Base-by-base conservation (phyloP, 1,140 invertebrate genomes). In the Drosophila elegans region DNA sequence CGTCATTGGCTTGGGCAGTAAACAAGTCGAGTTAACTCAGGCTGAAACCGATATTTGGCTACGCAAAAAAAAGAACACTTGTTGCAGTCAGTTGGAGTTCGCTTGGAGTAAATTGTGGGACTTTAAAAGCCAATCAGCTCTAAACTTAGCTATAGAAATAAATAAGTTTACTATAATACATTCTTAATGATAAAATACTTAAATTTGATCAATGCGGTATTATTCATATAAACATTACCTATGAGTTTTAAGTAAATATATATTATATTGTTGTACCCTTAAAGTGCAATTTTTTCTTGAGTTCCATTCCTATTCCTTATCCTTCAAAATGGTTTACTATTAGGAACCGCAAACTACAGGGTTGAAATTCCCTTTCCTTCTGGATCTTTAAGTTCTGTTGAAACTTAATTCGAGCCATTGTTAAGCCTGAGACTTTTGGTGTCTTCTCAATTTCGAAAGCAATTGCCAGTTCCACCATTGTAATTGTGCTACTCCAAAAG, bases 11-110 rank as follows among this genome's bases (percentile, higher is more conserved):
- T 29, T 56, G 69, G 45, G 39, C 72, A 67, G 73, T 67, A 76
- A 76, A 67, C 53, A 76, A 76, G 53, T 75, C 46, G 12, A 57
- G 73, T 39, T 75, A 75, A 75, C 46, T 76, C 72, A 59, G 73
- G 53, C 73, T 67, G 72, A 76, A 76, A 76, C 34, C 16, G 69
- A 61, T 52, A 73, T 73, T 73, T 73, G 67, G 32, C 67, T 45
- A 59, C 10, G n/a, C 16, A 44, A 44, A 60, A 54, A 12, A 11
- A 36, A 27, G 25, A 9, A 34, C 41, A 53, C 57, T 55, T 55
- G 71, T 49, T 49, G 38, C 44, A 27, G 11, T 11, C 44, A 27
- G 11, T 11, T 39, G 41, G 27, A 13, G 48, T 53, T 38, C 45
- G 45, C 7, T 45, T 45, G 3, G 3, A 7, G 3, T 2, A 34